phyloP scores from a whole-genome alignment of 1,140 invertebrate genomes.

The Hormaphis cornu region DNA sequence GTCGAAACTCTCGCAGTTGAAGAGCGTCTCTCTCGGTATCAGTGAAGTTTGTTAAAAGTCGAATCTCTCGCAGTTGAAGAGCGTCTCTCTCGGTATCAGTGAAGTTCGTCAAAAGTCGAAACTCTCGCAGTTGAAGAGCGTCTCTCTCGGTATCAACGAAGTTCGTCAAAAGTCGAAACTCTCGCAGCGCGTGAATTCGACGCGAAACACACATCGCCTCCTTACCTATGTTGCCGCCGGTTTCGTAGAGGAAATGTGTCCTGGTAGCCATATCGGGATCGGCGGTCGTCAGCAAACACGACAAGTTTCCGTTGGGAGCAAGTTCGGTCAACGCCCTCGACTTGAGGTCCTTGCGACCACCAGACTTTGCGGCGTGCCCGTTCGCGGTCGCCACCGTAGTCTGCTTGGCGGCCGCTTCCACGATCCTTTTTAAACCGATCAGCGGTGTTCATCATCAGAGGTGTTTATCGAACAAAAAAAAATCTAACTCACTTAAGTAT shows the following conservation, averaged over 20 bases:
- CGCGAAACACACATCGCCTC: too few species aligned
- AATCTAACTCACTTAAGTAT: constrained; percentile 43
- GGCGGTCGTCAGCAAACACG: constrained; percentile 43
- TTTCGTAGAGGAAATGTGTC: constrained; percentile 48
- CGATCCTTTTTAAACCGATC: constrained; percentile 34
- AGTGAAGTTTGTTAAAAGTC: too few species aligned
- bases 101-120: background rate
- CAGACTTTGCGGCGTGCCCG: constrained; percentile 26
- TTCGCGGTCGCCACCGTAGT: constrained; percentile 32
- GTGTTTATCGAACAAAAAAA: too few species aligned
- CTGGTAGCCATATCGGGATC: constrained; percentile 45
- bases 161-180: background rate
- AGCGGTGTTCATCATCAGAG: too few species aligned
- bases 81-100: too few species aligned
- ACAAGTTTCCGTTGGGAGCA: constrained; percentile 42
- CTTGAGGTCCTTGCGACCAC: constrained; percentile 37
- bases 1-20: too few species aligned
- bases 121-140: too few species aligned
- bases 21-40: too few species aligned
- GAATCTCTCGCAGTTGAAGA: too few species aligned
- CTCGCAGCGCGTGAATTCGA: background rate
- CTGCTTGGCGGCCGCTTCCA: constrained; percentile 37
- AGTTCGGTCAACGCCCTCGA: constrained; percentile 38
- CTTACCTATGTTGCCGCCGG: constrained; percentile 50
- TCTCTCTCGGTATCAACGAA: background rate